phyloP scores from a whole-genome alignment of 1,140 invertebrate genomes.

The Drosophila serrata region DNA sequence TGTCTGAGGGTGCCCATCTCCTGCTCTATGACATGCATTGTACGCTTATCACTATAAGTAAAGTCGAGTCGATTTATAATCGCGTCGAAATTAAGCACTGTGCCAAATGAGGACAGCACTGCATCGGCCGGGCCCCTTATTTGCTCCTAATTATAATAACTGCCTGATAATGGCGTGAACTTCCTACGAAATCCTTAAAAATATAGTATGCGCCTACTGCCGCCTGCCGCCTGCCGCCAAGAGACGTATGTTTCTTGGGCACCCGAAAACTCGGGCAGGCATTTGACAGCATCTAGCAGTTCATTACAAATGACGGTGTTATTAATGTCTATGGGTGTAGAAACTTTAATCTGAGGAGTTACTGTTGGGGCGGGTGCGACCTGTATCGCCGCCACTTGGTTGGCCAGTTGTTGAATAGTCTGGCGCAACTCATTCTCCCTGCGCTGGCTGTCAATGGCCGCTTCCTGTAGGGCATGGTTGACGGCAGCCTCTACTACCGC shows the following conservation, averaged over 20 bases:
- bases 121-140: not conserved
- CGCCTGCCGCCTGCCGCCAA: conserved; percentile 8
- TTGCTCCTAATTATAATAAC: conserved; percentile 5
- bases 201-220: not conserved
- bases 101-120: conserved; percentile 7
- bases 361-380: not conserved
- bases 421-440: conserved; percentile 10
- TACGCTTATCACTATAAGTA: too few relatives aligned
- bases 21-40: too few relatives aligned
- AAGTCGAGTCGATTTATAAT: too few relatives aligned
- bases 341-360: not conserved
- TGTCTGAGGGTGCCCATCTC: not conserved
- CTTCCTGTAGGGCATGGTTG: not conserved
- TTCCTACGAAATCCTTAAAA: not conserved
- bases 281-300: conserved; percentile 15
- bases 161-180: conserved; percentile 4
- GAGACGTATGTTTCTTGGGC: conserved; percentile 14
- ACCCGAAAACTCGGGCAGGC: not conserved
- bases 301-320: not conserved
- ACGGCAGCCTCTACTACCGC: conserved; percentile 4
- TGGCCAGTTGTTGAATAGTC: conserved; percentile 1
- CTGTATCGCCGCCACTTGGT: not conserved
- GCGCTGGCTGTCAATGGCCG: not conserved
- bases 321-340: not conserved
- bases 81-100: conserved; percentile 2